phyloP scores from a whole-genome alignment of 1,140 invertebrate species.

The Cryptotermes secundus region DNA sequence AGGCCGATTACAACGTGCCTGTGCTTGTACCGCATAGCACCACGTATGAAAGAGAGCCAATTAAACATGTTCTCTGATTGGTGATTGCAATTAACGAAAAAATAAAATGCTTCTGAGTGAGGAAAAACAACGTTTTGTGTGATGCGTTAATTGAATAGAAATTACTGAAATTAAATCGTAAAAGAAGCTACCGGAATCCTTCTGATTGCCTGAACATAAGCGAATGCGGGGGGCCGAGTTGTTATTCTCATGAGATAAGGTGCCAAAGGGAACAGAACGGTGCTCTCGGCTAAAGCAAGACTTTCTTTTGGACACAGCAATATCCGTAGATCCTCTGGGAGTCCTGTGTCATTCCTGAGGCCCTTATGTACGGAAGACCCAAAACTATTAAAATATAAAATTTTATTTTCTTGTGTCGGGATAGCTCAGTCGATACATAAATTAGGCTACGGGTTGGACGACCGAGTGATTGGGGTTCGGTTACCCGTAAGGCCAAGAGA shows the following conservation, averaged over 20 bases:
- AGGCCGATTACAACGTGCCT: too few relatives aligned
- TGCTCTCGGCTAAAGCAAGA: neutral
- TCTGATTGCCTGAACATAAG: neutral
- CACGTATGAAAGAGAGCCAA: neutral
- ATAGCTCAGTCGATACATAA: too few relatives aligned
- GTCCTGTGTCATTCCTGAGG: too few relatives aligned
- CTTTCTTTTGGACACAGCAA: too few relatives aligned
- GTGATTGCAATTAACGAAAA: neutral
- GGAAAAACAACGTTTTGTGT: neutral
- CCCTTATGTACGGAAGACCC: too few relatives aligned
- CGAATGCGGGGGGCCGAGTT: neutral
- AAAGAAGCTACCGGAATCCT: neutral
- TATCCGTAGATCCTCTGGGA: too few relatives aligned
- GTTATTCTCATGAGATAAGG: neutral
- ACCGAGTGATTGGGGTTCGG: too few relatives aligned
- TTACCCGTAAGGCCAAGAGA: too few relatives aligned
- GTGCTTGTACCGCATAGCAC: too few relatives aligned
- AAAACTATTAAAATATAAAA: too few relatives aligned
- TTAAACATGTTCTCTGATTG: neutral
- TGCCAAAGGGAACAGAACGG: neutral
- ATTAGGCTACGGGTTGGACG: too few relatives aligned
- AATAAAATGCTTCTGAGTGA: neutral
- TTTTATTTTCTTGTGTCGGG: too few relatives aligned
- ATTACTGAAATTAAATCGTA: neutral
- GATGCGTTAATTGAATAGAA: constrained; percentile 11